Evolutionary conservation across 2,888 invertebrate species (phyloP).

Genomic region (Deilephila porcellus): DNA sequence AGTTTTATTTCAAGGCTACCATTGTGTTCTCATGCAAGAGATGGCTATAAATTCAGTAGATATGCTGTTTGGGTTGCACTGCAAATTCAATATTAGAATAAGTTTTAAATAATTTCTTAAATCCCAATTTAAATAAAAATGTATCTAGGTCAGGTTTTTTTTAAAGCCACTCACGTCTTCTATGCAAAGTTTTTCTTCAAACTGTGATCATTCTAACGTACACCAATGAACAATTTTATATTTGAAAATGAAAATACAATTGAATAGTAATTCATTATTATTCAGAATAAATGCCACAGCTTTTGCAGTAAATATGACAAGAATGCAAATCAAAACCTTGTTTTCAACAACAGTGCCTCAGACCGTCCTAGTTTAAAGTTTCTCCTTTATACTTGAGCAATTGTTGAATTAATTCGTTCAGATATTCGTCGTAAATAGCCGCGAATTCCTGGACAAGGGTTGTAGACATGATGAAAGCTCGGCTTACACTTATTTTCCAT

Average conservation of each 20-base stretch:
- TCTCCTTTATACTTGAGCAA: background rate
- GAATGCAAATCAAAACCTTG: constrained; percentile 1
- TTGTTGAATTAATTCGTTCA: background rate
- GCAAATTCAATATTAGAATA: no score
- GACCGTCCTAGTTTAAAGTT: background rate
- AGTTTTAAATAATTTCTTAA: no score
- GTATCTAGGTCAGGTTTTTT: no score
- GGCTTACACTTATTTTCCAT: constrained; percentile 65
- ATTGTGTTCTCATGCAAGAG: no score
- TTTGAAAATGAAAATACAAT: background rate
- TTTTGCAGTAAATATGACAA: constrained; percentile 6
- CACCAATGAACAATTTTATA: background rate
- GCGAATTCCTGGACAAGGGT: constrained; percentile 12
- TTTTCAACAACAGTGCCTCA: background rate
- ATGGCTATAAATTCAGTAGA: no score
- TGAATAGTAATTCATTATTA: background rate
- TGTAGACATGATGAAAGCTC: constrained; percentile 69
- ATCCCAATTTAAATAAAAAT: no score
- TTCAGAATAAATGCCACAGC: constrained; percentile 1
- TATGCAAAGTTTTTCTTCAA: no score
- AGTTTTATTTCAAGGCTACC: no score
- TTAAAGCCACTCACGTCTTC: no score
- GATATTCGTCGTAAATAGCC: constrained; percentile 28
- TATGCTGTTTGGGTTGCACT: no score
- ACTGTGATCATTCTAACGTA: no score